Evolutionary conservation across 2,113 vertebrate species (phyloP).

Genomic region (Chroicocephalus ridibundus): DNA sequence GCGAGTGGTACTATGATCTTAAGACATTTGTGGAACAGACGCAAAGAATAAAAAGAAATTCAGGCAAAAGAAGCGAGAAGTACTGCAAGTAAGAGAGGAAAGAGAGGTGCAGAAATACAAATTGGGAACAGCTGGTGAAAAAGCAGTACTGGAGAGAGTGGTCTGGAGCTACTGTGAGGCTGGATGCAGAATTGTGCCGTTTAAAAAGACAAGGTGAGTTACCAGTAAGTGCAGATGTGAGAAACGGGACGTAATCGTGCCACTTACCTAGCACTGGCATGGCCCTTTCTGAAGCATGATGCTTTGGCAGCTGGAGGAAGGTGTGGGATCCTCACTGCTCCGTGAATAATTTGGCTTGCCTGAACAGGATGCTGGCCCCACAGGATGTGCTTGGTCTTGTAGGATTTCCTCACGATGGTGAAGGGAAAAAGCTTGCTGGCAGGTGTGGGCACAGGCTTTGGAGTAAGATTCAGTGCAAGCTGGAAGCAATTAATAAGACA

Average conservation of each 20-base stretch:
- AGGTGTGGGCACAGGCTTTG: background rate
- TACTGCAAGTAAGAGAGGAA: background rate
- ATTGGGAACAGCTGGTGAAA: background rate
- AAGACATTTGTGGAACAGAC: background rate
- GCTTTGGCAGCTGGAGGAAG: background rate
- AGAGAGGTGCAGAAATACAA: background rate
- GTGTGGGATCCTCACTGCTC: background rate
- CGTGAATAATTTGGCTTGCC: background rate
- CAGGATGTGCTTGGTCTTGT: background rate
- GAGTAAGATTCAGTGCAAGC: background rate
- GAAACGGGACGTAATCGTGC: background rate
- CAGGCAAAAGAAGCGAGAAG: accelerated
- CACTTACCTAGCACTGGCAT: background rate
- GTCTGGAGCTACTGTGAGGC: background rate
- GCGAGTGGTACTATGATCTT: background rate
- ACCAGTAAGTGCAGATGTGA: background rate
- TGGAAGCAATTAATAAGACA: background rate
- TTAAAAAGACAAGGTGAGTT: background rate
- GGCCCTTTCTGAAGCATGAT: background rate
- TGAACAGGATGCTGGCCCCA: background rate
- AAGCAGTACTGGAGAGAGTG: background rate
- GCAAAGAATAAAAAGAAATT: background rate
- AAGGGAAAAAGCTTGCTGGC: background rate
- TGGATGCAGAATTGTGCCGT: background rate
- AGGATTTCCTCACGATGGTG: background rate